Conservation (phyloP, 2,888 invertebrate species). For the Hartigia nigra region DNA sequence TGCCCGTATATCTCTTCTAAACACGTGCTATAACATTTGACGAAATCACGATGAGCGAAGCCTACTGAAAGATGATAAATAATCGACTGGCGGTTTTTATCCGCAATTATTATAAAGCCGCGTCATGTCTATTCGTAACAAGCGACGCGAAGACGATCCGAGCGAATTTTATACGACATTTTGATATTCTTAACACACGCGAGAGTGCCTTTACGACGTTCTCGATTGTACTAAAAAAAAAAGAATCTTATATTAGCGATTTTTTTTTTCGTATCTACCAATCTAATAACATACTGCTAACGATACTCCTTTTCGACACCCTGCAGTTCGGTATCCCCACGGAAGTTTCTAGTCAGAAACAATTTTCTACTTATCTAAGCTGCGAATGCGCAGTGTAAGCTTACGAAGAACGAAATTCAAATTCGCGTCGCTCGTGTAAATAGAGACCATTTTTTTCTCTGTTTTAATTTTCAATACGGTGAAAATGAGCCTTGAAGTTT, state of each 20-base stretch:
- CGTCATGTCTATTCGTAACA: background rate
- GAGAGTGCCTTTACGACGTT: constrained; percentile 9
- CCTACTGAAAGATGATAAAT: background rate
- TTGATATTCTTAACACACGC: constrained; percentile 9
- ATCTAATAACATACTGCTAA: constrained; percentile 47
- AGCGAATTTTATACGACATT: constrained; percentile 8
- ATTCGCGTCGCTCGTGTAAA: background rate
- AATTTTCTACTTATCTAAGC: constrained; percentile 26
- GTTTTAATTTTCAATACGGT: background rate
- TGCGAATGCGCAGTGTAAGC: background rate
- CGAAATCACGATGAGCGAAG: background rate
- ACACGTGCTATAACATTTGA: background rate
- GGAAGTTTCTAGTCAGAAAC: constrained; percentile 64
- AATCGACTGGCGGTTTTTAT: background rate
- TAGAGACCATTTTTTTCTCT: background rate
- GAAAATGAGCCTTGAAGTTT: background rate
- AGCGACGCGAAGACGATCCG: background rate
- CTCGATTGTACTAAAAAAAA: background rate
- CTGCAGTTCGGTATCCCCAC: constrained; percentile 52
- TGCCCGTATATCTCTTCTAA: background rate
- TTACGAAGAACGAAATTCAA: background rate
- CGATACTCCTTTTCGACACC: constrained; percentile 59
- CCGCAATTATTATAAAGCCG: background rate
- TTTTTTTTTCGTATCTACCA: background rate
- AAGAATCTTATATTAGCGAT: background rate